Percentiles rank a stretch among this genome's conserved stretches.
Evolutionary conservation across 2,888 invertebrate species (phyloP).

Genomic region (Eupithecia exiguata): DNA sequence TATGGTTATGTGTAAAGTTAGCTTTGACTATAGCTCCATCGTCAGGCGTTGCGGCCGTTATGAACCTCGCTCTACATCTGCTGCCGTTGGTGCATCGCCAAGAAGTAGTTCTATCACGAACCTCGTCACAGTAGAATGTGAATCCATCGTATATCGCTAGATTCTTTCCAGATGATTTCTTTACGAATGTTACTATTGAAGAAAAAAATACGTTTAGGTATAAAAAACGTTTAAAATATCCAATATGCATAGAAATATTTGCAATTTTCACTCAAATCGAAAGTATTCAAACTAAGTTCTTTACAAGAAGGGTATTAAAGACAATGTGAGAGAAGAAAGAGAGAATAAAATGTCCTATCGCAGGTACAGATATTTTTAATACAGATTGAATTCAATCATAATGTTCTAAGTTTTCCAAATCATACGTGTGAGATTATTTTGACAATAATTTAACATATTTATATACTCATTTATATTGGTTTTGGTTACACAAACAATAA

Average conservation of each 20-base stretch:
- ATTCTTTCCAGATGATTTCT: background rate
- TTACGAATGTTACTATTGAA: slow-evolving; percentile 1
- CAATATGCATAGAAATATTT: background rate
- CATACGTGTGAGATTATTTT: no score
- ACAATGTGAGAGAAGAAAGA: no score
- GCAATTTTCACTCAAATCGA: no score
- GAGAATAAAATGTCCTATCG: no score
- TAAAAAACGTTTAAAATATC: background rate
- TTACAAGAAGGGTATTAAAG: no score
- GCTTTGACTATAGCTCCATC: background rate
- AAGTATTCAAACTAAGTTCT: no score
- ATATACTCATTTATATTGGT: no score
- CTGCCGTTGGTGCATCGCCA: background rate
- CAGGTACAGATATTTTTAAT: no score
- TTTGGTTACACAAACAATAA: no score
- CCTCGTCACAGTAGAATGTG: background rate
- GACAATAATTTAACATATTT: no score
- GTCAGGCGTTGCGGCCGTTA: background rate
- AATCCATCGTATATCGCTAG: background rate
- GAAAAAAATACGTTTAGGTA: background rate
- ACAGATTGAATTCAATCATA: no score
- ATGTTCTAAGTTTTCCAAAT: no score
- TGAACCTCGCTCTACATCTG: slow-evolving; percentile 4
- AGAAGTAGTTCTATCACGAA: background rate
- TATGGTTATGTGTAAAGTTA: background rate